phyloP scores from a whole-genome alignment of 64 coral and sea anemone species.

The Stichodactyla mertensii region DNA sequence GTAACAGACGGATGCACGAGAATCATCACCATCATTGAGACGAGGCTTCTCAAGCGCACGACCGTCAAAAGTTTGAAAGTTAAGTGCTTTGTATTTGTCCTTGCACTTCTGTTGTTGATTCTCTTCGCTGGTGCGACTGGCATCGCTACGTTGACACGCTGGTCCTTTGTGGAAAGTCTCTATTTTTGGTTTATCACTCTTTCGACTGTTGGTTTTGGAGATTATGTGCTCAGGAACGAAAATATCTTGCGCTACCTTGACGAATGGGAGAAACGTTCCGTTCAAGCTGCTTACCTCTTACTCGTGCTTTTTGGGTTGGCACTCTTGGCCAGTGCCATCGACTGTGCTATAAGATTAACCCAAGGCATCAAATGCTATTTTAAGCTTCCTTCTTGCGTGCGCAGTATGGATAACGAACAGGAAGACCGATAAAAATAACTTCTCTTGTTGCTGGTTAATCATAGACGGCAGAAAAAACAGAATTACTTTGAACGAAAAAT shows the following conservation, averaged over 20 bases:
- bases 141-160: background rate
- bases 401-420: background rate
- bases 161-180: background rate
- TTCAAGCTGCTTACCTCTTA: background rate
- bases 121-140: background rate
- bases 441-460: no score
- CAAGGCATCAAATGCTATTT: background rate
- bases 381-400: background rate
- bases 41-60: background rate
- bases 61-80: background rate
- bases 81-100: background rate
- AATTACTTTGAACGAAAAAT: no score
- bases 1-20: background rate
- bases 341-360: background rate
- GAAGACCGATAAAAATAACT: background rate
- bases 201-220: slow-evolving; percentile 27
- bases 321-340: background rate
- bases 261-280: background rate
- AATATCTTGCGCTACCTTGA: background rate
- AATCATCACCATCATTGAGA: background rate
- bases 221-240: background rate
- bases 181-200: slow-evolving; percentile 17
- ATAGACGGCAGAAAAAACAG: no score
- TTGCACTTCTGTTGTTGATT: background rate
- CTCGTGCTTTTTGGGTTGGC: background rate